Evolutionary conservation across 2,797 vertebrate genomes (phyloP), one percentile per base, ranked within the genome.

Genomic region (Capromys pilorides): DNA sequence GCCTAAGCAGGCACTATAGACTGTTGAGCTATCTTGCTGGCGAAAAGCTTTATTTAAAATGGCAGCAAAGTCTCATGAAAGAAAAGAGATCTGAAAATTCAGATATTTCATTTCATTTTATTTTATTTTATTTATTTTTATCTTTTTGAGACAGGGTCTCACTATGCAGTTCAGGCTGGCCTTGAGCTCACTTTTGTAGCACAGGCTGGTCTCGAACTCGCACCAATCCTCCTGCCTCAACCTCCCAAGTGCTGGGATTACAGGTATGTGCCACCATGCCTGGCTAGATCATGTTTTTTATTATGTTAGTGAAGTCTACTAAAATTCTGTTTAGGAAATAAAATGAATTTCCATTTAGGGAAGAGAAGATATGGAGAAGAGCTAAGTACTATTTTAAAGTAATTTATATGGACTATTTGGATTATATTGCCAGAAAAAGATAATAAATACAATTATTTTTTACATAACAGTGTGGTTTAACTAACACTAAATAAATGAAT

Each of bases 401-500:
- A 86, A 73, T 69, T 86, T 93, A 61, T 61, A 88, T 6, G 41
- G 59, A 89, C 59, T 90, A 21, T 85, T 92, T 90, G 57, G 88
- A 19, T 86, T 94, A 62, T 73, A 88, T 18, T 82, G 91, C 78
- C 41, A 82, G 45, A 54, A 86, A 62, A 84, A 77, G 21, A 88
- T 64, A 90, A 75, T 19, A 41, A 88, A 66, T 5, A 90, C 59
- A 81, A 78, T 77, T 84, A 85, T 18, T 28, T 93, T 91, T 93
- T 84, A 9, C 16, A 91, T 94, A 92, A 84, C 39, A 84, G 64
- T 94, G 93, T 91, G 28, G 83, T 69, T 96, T 80, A 84, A 57
- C 64, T 88, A 95, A 90, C 61, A 94, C 45, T 64, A 90, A 88
- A 82, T 45, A 93, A 94, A 41, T 90, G 24, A 87, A 94, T 66